These are phyloP conservation scores for Dendrolimus kikuchii DNA, from an alignment of 1,140 invertebrate species.

Conservation along the genomic window DNA sequence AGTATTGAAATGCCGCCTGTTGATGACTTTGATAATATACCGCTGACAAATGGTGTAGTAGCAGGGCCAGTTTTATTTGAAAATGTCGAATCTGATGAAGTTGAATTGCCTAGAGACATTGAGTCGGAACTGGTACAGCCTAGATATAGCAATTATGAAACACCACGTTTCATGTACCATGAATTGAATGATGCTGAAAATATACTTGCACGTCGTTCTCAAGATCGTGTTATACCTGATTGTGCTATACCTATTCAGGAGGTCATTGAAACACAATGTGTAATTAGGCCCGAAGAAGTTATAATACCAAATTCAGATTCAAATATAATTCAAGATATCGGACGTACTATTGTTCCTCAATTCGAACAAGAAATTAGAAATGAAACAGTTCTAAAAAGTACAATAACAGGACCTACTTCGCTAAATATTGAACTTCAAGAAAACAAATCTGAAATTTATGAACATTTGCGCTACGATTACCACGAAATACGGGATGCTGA, in stretches of 20 bases:
- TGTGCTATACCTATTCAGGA: neutral
- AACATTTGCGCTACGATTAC: constrained; percentile 21
- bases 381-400: too few species aligned
- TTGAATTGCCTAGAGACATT: neutral
- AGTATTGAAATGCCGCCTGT: neutral
- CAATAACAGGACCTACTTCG: too few species aligned
- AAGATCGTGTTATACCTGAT: constrained; percentile 3
- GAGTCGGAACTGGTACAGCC: neutral
- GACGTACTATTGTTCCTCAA: too few species aligned
- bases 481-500: constrained; percentile 30
- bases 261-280: neutral
- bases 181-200: constrained; percentile 29
- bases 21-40: neutral
- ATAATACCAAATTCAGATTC: too few species aligned
- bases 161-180: constrained; percentile 25
- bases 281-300: too few species aligned
- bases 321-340: too few species aligned
- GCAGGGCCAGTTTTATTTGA: neutral
- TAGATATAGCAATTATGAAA: constrained; percentile 16
- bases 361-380: too few species aligned
- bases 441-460: constrained; percentile 6
- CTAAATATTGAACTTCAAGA: constrained; percentile 3
- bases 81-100: constrained; percentile 2
- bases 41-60: constrained; percentile 1
- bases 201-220: constrained; percentile 10